A percentile compares a stretch with the other conserved stretches of the same genome.
phyloP scores from a whole-genome alignment of 2,888 invertebrate species.

The Xanthia togata region DNA sequence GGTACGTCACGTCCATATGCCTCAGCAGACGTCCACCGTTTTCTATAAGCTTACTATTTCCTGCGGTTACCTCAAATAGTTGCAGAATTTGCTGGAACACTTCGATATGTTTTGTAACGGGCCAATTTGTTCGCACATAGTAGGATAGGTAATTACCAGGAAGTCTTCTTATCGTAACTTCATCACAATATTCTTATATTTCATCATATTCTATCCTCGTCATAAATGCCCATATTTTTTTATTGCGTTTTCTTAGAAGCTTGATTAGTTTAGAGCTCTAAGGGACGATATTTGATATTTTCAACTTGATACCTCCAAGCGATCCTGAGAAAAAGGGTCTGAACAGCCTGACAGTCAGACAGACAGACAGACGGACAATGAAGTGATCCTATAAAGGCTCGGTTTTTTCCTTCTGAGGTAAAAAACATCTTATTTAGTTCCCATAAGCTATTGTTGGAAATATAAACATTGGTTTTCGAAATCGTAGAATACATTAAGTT shows the following conservation, averaged over 20 bases:
- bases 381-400: no score
- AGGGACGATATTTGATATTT: no score
- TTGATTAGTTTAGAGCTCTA: no score
- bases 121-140: neutral
- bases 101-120: neutral
- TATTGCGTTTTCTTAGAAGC: no score
- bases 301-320: no score
- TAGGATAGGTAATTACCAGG: neutral
- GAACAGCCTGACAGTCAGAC: no score
- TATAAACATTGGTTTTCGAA: neutral
- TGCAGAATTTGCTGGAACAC: neutral
- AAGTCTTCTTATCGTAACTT: neutral
- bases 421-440: neutral
- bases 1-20: constrained; percentile 32
- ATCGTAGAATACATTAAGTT: neutral
- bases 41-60: constrained; percentile 42
- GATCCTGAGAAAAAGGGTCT: no score
- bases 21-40: constrained; percentile 16
- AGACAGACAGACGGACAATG: no score
- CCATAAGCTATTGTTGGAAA: neutral
- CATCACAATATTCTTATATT: neutral
- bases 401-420: no score
- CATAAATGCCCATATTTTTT: no score
- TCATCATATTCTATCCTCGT: no score
- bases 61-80: constrained; percentile 26